These are phyloP conservation scores for Brachionus calyciflorus DNA, from an alignment of 1,140 invertebrate species.

Conservation along the genomic window DNA sequence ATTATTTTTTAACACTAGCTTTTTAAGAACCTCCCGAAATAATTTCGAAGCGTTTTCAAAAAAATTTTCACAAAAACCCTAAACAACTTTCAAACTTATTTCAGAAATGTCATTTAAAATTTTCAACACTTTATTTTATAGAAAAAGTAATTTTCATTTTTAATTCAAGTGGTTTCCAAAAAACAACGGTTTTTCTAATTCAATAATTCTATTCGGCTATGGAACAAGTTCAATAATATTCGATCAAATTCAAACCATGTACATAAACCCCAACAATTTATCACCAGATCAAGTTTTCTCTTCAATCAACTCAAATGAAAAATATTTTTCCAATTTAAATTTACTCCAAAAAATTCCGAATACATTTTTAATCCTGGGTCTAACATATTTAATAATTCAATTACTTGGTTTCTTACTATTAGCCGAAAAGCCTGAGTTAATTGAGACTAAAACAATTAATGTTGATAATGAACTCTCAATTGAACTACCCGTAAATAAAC, in stretches of 20 bases:
- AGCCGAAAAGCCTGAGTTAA: not conserved
- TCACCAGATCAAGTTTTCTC: conserved; percentile 49
- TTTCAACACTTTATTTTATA: not conserved
- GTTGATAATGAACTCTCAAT: not conserved
- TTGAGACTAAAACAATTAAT: not conserved
- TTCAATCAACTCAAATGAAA: conserved; percentile 2
- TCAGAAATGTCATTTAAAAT: too few relatives aligned
- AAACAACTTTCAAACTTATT: too few relatives aligned
- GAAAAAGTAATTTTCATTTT: not conserved
- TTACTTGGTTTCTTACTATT: conserved; percentile 48
- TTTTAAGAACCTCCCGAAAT: too few relatives aligned
- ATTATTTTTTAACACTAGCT: too few relatives aligned
- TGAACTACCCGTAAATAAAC: not conserved
- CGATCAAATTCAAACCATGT: conserved; percentile 59
- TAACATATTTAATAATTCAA: conserved; percentile 49
- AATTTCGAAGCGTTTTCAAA: too few relatives aligned
- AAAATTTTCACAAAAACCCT: too few relatives aligned
- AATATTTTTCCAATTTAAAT: conserved; percentile 54
- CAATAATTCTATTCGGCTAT: conserved; percentile 60
- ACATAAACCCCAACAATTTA: conserved; percentile 61
- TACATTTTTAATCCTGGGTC: conserved; percentile 50
- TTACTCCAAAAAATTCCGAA: conserved; percentile 50
- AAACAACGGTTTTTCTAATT: conserved; percentile 60
- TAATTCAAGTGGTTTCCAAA: conserved; percentile 60
- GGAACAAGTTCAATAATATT: conserved; percentile 60